Evolutionary conservation across 2,888 invertebrate genomes (phyloP), one percentile per base, ranked within the genome.

Genomic region (Sesamia inferens): DNA sequence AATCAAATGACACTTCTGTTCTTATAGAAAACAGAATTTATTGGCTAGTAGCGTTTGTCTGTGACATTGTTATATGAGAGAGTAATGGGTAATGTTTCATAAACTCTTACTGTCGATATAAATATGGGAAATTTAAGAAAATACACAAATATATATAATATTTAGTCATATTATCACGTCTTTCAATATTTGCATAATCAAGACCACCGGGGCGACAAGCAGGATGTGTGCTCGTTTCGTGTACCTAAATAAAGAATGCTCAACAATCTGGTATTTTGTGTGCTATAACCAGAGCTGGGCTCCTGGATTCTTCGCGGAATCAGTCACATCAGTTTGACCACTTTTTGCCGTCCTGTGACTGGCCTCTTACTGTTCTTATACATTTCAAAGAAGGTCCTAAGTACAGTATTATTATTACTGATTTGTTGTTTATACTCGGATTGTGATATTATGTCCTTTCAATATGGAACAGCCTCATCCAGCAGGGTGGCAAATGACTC

Each of bases 401-500:
- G 90, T 89, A 88, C 90, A 85, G 87, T 89, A 88, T 89, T 89
- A 91, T 91, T 92, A 93, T 91, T 93, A 93, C 91, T 81, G 86
- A 76, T 85, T 68, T 65, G 64, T 51, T 72, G 68, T 69, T 74
- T 89, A 88, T 83, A 88, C 78, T 59, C 55, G 22, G 54, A 64
- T 83, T 79, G 76, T 59, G 62, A 78, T 86, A 79, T 76, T 86
- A 79, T 76, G 44, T 44, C 91, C 85, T 92, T 93, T 92, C 85
- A 90, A 92, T 91, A 91, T 91, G 90, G 87, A 90, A 89, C 81
- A 87, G 86, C 74, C 78, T 77, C 87, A 87, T 92, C 90, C 89
- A 91, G 88, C 92, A 91, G 93, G 95, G 95, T 95, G 96, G 96
- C 92, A 94, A 93, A 92, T 90, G 90, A 90, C 86, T 91, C 88